phyloP scores from a whole-genome alignment of 2,113 vertebrate species.

The Cephalopholis sonnerati region DNA sequence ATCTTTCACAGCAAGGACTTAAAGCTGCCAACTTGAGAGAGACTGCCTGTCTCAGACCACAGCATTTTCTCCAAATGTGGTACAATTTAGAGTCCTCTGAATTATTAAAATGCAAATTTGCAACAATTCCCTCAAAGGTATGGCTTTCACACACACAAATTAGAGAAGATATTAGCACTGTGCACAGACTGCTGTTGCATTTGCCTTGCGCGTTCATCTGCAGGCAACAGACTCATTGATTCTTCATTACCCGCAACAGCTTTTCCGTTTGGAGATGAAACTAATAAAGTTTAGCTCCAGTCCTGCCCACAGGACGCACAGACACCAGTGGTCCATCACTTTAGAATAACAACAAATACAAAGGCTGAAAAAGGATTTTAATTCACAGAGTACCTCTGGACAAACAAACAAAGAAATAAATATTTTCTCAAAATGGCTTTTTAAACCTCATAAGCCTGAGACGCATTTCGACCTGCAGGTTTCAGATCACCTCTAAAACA shows the following conservation, averaged over 20 bases:
- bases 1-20: background rate
- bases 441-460: background rate
- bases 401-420: background rate
- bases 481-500: background rate
- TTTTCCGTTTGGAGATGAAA: slow-evolving; percentile 47
- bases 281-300: slow-evolving; percentile 32
- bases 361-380: background rate
- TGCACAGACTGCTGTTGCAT: slow-evolving; percentile 26
- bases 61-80: background rate
- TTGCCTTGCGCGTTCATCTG: slow-evolving; percentile 31
- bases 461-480: background rate
- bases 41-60: background rate
- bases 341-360: slow-evolving; percentile 1
- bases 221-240: slow-evolving; percentile 39
- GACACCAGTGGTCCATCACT: slow-evolving; percentile 4
- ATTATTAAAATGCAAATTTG: slow-evolving; percentile 4
- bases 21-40: background rate
- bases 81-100: background rate
- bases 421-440: background rate
- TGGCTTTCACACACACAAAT: slow-evolving; percentile 24
- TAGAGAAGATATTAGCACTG: slow-evolving; percentile 5
- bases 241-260: slow-evolving; percentile 41
- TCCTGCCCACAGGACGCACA: slow-evolving; percentile 1
- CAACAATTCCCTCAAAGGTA: background rate
- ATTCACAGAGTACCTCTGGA: slow-evolving; percentile 4